A percentile compares a stretch with the other conserved stretches of the same genome.
These are phyloP conservation scores for Eilema depressum DNA, from an alignment of 2,888 invertebrate genomes.

Conservation along the genomic window DNA sequence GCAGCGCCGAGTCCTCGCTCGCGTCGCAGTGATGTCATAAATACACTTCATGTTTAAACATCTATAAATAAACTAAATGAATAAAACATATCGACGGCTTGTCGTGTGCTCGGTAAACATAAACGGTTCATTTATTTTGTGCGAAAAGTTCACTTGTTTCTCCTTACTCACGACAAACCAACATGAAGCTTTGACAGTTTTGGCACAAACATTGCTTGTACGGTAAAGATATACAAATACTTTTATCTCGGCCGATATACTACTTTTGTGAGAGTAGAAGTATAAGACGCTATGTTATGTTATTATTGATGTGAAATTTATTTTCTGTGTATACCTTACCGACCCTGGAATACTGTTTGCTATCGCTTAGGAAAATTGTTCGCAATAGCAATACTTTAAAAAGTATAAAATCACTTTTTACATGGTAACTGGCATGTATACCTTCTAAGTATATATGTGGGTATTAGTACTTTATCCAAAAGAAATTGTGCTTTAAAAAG, in stretches of 20 bases:
- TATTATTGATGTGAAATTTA: not conserved
- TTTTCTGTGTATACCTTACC: no score
- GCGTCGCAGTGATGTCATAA: no score
- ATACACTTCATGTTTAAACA: not conserved
- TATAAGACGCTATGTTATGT: not conserved
- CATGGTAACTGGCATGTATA: no score
- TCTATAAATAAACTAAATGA: not conserved
- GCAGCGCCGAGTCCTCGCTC: no score
- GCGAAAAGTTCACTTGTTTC: constrained; percentile 4
- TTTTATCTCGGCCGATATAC: not conserved
- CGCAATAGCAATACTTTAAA: no score
- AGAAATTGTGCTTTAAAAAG: not conserved
- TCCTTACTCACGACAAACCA: constrained; percentile 5
- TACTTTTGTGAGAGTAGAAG: not conserved
- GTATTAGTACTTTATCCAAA: not conserved
- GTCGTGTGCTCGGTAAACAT: not conserved
- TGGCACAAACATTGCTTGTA: constrained; percentile 12
- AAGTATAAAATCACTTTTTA: no score
- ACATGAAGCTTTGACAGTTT: constrained; percentile 11
- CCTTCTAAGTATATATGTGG: not conserved
- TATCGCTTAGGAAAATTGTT: no score
- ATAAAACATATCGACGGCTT: not conserved
- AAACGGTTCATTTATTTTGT: constrained; percentile 12
- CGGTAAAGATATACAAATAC: constrained; percentile 7
- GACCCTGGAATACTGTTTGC: no score